A percentile compares a stretch with the other conserved stretches of the same genome.
These are phyloP conservation scores for Torymus aiolomorphi DNA, from an alignment of 2,888 invertebrate species.

Conservation along the genomic window DNA sequence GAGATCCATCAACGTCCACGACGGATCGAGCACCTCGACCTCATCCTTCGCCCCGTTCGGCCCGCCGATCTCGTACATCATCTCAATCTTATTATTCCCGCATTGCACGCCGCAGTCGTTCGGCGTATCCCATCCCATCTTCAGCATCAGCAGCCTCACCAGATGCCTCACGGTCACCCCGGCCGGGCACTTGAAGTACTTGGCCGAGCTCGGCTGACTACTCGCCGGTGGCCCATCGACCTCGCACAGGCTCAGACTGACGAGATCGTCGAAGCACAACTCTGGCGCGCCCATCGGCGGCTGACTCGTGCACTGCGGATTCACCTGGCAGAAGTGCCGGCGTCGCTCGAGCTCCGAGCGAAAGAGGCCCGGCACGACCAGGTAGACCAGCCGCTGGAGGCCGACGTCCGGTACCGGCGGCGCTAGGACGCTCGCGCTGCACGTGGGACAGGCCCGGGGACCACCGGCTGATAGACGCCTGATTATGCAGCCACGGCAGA, in stretches of 20 bases:
- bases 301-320: conserved; percentile 67
- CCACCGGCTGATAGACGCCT: conserved; percentile 66
- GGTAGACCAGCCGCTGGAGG: conserved; percentile 69
- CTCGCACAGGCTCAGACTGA: conserved; percentile 69
- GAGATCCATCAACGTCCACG: conserved; percentile 89
- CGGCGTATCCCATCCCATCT: conserved; percentile 69
- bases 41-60: conserved; percentile 63
- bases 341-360: conserved; percentile 69
- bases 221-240: conserved; percentile 50
- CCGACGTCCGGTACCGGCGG: conserved; percentile 66
- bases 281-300: conserved; percentile 67
- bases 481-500: conserved; percentile 72
- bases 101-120: conserved; percentile 55
- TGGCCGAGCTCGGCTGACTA: conserved; percentile 71
- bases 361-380: conserved; percentile 71
- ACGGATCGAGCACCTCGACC: conserved; percentile 62
- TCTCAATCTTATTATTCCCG: conserved; percentile 65
- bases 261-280: conserved; percentile 68
- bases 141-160: conserved; percentile 87
- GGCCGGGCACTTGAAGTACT: conserved; percentile 93
- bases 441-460: conserved; percentile 68
- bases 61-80: conserved; percentile 64
- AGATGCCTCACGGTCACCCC: conserved; percentile 91
- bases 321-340: conserved; percentile 67
- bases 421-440: conserved; percentile 63